These are phyloP conservation scores for Gallinago solitaria DNA, from an alignment of 2,797 vertebrate genomes.

Conservation along the genomic window DNA sequence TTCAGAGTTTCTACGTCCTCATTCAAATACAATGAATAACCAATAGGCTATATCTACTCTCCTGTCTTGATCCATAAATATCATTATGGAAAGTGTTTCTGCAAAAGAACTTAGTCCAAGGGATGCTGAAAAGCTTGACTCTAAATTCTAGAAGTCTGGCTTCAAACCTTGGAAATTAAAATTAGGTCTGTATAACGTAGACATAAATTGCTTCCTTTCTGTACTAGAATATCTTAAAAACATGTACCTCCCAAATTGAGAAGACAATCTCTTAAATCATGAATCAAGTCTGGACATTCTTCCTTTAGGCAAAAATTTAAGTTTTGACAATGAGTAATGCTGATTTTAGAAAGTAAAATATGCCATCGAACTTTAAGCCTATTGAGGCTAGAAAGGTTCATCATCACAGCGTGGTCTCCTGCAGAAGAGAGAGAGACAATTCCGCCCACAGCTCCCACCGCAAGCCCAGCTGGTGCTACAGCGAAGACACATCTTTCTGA, in stretches of 20 bases:
- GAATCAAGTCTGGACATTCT: neutral
- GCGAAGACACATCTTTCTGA: neutral
- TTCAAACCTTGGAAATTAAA: neutral
- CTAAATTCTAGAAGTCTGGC: neutral
- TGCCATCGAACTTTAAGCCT: neutral
- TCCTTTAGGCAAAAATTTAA: neutral
- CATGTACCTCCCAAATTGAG: neutral
- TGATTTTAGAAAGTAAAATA: neutral
- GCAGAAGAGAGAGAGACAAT: neutral
- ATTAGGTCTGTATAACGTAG: neutral
- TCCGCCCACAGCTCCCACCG: neutral
- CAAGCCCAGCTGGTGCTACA: neutral
- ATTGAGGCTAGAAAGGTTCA: neutral
- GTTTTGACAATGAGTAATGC: neutral
- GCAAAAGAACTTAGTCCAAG: neutral
- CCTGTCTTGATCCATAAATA: conserved; percentile 11
- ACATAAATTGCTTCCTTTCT: neutral
- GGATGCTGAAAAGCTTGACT: neutral
- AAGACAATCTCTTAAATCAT: neutral
- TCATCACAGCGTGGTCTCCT: neutral
- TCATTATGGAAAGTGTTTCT: neutral
- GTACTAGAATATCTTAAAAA: neutral
- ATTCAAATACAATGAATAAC: conserved; percentile 34
- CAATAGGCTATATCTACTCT: neutral
- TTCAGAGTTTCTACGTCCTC: neutral